phyloP scores from a whole-genome alignment of 2,797 vertebrate genomes.

The Hoplostethus mediterraneus region DNA sequence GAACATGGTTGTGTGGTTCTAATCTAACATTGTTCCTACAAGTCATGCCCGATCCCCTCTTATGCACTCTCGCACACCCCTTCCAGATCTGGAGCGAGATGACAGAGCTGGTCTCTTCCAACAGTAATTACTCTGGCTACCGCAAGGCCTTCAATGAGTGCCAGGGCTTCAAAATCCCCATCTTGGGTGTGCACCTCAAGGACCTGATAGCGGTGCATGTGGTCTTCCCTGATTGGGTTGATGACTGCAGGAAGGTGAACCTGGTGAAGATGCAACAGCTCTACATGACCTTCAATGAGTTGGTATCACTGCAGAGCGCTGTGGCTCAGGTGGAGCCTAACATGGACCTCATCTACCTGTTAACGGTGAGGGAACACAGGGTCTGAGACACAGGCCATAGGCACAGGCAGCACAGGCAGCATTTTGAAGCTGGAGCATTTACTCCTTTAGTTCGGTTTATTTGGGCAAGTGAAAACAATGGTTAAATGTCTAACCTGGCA shows the following conservation, averaged over 20 bases:
- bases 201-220: slow-evolving; percentile 97
- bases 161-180: slow-evolving; percentile 95
- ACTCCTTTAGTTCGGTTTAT: no score
- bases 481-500: no score
- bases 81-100: slow-evolving; percentile 95
- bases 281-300: slow-evolving; percentile 94
- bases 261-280: slow-evolving; percentile 99
- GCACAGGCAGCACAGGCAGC: no score
- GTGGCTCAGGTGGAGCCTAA: slow-evolving; percentile 94
- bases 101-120: slow-evolving; percentile 97
- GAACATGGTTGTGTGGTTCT: not conserved
- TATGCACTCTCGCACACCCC: not conserved
- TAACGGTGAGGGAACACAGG: slow-evolving; percentile 87
- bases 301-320: slow-evolving; percentile 92
- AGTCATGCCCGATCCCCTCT: not conserved
- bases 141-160: slow-evolving; percentile 94
- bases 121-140: slow-evolving; percentile 96
- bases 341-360: slow-evolving; percentile 96
- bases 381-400: no score
- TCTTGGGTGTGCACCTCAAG: slow-evolving; percentile 97
- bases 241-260: slow-evolving; percentile 91
- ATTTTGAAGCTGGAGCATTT: no score
- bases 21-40: not conserved
- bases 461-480: no score
- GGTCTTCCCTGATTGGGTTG: slow-evolving; percentile 94